Percentiles rank a stretch among this genome's conserved stretches.
Conservation (phyloP, 2,113 vertebrate species). For the Chroicocephalus ridibundus region DNA sequence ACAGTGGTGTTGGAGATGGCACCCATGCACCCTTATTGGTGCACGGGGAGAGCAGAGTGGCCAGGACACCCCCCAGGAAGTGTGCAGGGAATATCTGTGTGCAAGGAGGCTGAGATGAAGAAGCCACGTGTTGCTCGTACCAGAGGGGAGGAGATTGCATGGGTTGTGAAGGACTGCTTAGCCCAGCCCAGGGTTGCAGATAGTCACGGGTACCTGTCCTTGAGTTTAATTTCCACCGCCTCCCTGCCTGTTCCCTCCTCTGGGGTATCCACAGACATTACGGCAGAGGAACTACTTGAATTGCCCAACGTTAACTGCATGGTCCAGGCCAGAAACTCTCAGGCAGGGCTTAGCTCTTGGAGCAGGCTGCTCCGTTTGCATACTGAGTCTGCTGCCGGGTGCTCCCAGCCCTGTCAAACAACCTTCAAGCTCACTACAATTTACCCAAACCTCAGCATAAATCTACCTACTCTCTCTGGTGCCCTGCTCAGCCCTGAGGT, state of each 20-base stretch:
- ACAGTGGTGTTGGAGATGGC: not conserved
- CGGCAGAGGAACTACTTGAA: not conserved
- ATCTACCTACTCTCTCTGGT: not conserved
- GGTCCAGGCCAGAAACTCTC: not conserved
- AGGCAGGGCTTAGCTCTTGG: not conserved
- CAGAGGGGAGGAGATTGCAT: fast-evolving
- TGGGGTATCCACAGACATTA: fast-evolving
- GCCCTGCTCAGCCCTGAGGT: not conserved
- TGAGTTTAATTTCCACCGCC: not conserved
- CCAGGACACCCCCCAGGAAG: fast-evolving
- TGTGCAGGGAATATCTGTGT: not conserved
- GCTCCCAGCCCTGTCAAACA: not conserved
- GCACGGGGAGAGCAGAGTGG: not conserved
- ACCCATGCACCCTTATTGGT: too few species aligned
- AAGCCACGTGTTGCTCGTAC: fast-evolving
- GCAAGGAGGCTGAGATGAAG: fast-evolving
- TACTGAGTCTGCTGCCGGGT: not conserved
- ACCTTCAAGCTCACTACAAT: not conserved
- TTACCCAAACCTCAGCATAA: not conserved
- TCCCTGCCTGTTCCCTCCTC: not conserved
- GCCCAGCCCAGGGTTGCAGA: not conserved
- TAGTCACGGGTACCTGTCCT: not conserved
- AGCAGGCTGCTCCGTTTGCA: not conserved
- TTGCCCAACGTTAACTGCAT: fast-evolving
- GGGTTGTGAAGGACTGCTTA: not conserved